These are phyloP conservation scores for Engraulis encrasicolus DNA, from an alignment of 2,113 vertebrate species.

Conservation along the genomic window DNA sequence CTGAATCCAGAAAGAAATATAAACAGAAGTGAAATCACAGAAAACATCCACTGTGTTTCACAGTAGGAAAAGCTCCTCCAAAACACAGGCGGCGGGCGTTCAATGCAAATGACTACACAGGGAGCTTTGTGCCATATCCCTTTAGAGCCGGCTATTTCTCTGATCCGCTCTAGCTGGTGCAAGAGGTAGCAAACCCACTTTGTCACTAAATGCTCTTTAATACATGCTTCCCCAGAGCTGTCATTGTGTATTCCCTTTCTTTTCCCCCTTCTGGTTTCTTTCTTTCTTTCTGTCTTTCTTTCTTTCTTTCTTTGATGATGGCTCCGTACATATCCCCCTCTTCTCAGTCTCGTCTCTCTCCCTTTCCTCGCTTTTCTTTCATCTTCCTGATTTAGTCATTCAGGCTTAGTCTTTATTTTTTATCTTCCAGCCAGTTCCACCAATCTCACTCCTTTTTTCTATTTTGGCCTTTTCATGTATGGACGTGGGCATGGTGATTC, in stretches of 20 bases:
- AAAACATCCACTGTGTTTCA: not conserved
- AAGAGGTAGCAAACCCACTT: conserved; percentile 17
- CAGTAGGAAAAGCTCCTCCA: not conserved
- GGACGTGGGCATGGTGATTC: not conserved
- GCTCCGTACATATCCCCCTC: not conserved
- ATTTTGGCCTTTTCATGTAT: not conserved
- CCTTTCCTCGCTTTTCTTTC: not conserved
- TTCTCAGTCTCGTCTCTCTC: not conserved
- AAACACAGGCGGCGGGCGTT: not conserved
- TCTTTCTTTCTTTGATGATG: not conserved
- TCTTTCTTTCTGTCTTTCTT: not conserved
- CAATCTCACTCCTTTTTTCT: not conserved
- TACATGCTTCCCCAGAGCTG: conserved; percentile 1
- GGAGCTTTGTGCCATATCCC: not conserved
- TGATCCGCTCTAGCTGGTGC: conserved; percentile 3
- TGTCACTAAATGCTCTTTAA: conserved; percentile 22
- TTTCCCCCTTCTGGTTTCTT: not conserved
- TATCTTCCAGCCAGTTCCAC: not conserved
- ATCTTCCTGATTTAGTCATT: not conserved
- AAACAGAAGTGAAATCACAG: no score
- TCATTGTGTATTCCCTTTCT: not conserved
- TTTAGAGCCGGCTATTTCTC: not conserved
- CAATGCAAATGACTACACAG: not conserved
- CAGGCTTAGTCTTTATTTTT: not conserved
- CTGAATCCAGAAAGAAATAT: no score